Conservation (phyloP, 1,140 invertebrate species). For the Centruroides vittatus region DNA sequence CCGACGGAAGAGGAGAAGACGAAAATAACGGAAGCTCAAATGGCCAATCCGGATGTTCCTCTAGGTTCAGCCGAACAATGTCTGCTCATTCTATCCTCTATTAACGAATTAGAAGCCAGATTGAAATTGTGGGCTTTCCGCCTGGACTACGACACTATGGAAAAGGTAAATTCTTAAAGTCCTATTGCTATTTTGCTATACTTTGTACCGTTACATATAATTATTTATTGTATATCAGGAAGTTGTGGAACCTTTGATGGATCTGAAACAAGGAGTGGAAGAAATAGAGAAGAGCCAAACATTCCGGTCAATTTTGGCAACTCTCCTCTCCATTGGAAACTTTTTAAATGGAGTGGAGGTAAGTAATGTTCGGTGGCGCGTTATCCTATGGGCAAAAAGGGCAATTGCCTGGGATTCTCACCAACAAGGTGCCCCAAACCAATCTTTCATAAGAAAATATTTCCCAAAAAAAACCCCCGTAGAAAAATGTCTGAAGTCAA, state of each 20-base stretch:
- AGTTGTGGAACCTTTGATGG: conserved; percentile 96
- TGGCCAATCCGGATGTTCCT: conserved; percentile 83
- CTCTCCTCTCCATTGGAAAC: conserved; percentile 86
- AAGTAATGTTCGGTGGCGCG: background rate
- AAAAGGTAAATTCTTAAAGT: conserved; percentile 37
- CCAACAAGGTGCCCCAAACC: no score
- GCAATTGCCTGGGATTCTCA: no score
- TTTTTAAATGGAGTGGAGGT: conserved; percentile 84
- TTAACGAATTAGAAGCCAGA: conserved; percentile 85
- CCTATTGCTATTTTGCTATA: no score
- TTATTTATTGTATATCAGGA: conserved; percentile 38
- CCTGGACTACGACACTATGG: conserved; percentile 90
- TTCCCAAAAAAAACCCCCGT: no score
- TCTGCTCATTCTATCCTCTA: conserved; percentile 84
- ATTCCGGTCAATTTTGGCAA: conserved; percentile 84
- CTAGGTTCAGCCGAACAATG: conserved; percentile 97
- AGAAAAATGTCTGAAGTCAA: no score
- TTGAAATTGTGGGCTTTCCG: conserved; percentile 92
- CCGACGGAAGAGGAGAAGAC: conserved; percentile 92
- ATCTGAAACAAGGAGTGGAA: conserved; percentile 91
- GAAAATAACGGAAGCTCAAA: conserved; percentile 90
- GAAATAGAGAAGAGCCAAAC: conserved; percentile 80
- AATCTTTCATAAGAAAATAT: no score
- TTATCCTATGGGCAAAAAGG: no score
- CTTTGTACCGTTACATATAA: no score